Percentiles rank a stretch among this genome's conserved stretches.
These are phyloP conservation scores for Xylocopa sonorina DNA, from an alignment of 1,140 invertebrate species.

Conservation along the genomic window DNA sequence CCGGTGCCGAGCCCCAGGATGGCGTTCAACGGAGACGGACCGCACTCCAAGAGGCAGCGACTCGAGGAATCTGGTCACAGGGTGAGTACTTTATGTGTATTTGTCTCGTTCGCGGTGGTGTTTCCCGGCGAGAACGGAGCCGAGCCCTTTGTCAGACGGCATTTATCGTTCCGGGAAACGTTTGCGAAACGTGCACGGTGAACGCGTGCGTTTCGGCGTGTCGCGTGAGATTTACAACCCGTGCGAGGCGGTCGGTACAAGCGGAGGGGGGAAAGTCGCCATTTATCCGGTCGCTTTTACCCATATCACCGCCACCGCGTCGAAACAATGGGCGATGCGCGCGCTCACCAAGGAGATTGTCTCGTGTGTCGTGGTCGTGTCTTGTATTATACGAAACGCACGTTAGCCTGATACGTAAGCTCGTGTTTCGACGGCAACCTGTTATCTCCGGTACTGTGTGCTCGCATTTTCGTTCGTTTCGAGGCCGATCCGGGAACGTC, in stretches of 20 bases:
- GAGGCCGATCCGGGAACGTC: slow-evolving; percentile 24
- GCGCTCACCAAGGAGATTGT: slow-evolving; percentile 52
- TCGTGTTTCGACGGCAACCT: slow-evolving; percentile 73
- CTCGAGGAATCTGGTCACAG: slow-evolving; percentile 82
- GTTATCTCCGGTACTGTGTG: slow-evolving; percentile 70
- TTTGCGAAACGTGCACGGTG: neutral
- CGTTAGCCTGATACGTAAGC: slow-evolving; percentile 59
- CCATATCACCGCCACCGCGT: slow-evolving; percentile 60
- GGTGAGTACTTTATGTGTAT: slow-evolving; percentile 73
- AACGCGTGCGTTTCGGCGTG: slow-evolving; percentile 48
- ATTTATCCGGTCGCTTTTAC: slow-evolving; percentile 68
- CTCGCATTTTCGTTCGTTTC: neutral
- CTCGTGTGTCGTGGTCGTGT: slow-evolving; percentile 46
- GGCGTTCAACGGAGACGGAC: slow-evolving; percentile 84
- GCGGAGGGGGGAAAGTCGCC: slow-evolving; percentile 63
- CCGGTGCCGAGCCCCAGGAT: slow-evolving; percentile 70
- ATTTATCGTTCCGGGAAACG: neutral
- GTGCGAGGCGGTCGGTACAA: slow-evolving; percentile 31
- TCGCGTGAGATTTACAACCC: slow-evolving; percentile 42
- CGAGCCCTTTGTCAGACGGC: neutral
- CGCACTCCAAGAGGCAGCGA: slow-evolving; percentile 82
- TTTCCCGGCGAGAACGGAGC: neutral
- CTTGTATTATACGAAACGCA: slow-evolving; percentile 55
- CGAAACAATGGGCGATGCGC: slow-evolving; percentile 59
- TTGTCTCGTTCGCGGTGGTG: neutral